Percentiles rank a stretch among this genome's conserved stretches.
These are phyloP conservation scores for Peromyscus melanophrys DNA, from an alignment of 2,797 vertebrate species.

Conservation along the genomic window DNA sequence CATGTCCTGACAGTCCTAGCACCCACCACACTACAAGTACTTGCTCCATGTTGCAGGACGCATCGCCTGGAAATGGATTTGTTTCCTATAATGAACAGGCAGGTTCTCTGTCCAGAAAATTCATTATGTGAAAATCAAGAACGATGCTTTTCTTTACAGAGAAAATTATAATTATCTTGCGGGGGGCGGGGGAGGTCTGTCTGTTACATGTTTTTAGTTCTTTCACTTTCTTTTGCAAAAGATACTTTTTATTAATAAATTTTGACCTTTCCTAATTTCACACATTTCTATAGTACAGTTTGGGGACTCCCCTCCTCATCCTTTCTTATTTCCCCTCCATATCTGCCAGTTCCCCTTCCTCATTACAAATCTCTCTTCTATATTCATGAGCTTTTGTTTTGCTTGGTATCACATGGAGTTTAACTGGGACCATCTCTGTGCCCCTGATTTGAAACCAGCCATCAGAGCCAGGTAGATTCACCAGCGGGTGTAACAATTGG, in stretches of 20 bases:
- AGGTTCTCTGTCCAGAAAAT: not conserved
- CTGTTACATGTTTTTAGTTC: slow-evolving; percentile 23
- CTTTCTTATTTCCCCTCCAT: not conserved
- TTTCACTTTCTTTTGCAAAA: slow-evolving; percentile 19
- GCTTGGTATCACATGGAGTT: not conserved
- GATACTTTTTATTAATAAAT: not conserved
- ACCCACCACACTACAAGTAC: not conserved
- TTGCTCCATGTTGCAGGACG: not conserved
- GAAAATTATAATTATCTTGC: slow-evolving; percentile 25
- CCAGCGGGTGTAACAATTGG: not conserved
- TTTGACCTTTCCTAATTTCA: not conserved
- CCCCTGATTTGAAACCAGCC: not conserved
- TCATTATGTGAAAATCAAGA: slow-evolving; percentile 8
- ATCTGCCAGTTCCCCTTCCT: not conserved
- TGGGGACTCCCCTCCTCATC: not conserved
- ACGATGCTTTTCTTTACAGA: slow-evolving; percentile 39
- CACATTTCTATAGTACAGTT: not conserved
- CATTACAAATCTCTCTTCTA: not conserved
- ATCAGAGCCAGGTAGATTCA: not conserved
- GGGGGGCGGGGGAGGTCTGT: no score
- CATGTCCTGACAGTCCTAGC: not conserved
- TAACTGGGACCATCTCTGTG: not conserved
- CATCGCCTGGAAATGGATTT: not conserved
- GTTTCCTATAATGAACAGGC: not conserved
- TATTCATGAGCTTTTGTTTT: no score